These are phyloP conservation scores for Esperia sulphurella DNA, from an alignment of 2,888 invertebrate genomes.

Conservation along the genomic window DNA sequence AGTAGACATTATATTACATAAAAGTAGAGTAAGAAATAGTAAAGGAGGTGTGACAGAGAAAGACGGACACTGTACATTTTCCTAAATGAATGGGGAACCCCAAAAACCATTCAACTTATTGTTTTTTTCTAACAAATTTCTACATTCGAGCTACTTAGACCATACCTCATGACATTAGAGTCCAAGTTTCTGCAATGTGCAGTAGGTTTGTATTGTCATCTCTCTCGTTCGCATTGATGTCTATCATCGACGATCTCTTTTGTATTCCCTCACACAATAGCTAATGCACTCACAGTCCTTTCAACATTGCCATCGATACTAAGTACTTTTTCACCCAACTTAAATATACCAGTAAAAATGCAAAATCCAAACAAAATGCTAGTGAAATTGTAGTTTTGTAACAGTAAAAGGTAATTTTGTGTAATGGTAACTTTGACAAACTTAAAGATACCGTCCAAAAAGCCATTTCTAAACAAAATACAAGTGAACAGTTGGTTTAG, in stretches of 20 bases:
- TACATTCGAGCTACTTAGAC: background rate
- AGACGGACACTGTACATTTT: too few species aligned
- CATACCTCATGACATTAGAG: constrained; percentile 19
- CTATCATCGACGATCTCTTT: constrained; percentile 49
- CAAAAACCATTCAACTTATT: constrained; percentile 25
- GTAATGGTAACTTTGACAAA: background rate
- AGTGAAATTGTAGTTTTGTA: background rate
- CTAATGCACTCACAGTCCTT: constrained; percentile 75
- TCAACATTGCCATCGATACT: constrained; percentile 68
- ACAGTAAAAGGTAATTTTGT: background rate
- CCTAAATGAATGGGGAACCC: background rate
- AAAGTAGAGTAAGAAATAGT: too few species aligned
- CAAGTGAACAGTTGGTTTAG: background rate
- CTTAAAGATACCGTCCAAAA: background rate
- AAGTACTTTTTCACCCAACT: constrained; percentile 15
- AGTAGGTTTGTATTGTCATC: constrained; percentile 8
- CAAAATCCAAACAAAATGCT: background rate
- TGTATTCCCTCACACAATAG: constrained; percentile 55
- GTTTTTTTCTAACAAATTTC: constrained; percentile 13
- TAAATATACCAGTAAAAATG: constrained; percentile 6
- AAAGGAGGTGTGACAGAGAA: too few species aligned
- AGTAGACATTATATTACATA: too few species aligned
- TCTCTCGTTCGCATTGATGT: constrained; percentile 56
- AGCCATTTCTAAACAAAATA: background rate
- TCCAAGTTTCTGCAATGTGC: constrained; percentile 11